Base-by-base conservation (phyloP, 2,797 vertebrate species). In the Paguma larvata region DNA sequence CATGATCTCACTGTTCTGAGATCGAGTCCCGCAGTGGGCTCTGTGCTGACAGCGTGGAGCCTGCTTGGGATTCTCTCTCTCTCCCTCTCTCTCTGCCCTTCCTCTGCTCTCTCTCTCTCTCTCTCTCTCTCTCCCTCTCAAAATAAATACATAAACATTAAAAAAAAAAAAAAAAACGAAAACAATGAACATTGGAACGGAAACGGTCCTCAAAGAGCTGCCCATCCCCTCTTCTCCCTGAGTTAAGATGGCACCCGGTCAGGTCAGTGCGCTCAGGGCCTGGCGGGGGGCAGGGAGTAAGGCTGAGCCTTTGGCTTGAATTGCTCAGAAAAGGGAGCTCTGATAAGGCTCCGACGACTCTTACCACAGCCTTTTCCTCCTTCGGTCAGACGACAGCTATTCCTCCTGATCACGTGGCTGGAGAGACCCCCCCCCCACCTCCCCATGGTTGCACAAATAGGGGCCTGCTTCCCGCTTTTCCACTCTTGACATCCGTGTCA, bases 281-380 rank as follows among this genome's bases (percentile, higher is more conserved):
- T n/a, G 12, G 21, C 10, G 3, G 51, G 41, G 59, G 4, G 34
- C 8, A 18, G 46, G 15, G 51, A 77, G 32, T 32, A 27, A 65
- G 34, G 53, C 41, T 91, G 65, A 79, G 23, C n/a, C n/a, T 44
- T 96, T 79, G 51, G n/a, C 27, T 77, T 72, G 73, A 73, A 85
- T 93, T 38, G 67, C 59, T 87, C 59, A 77, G 72, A 70, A 97
- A 88, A 70, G 32, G 80, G n/a, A 92, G 92, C 79, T 73, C 38
- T 89, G 83, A 51, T 65, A 85, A 88, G 78, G 86, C 44, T 91
- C 10, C 91, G 79, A 14, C 25, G 44, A 93, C 59, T 88, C n/a
- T 11, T 13, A 21, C 72, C 84, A 30, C 13, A 25, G 18, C 11
- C 59, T 38, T 88, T 94, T 80, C 53, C 46, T 84, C 53, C 38